phyloP scores from a whole-genome alignment of 1,140 invertebrate species.

The Matsumurasca onukii region DNA sequence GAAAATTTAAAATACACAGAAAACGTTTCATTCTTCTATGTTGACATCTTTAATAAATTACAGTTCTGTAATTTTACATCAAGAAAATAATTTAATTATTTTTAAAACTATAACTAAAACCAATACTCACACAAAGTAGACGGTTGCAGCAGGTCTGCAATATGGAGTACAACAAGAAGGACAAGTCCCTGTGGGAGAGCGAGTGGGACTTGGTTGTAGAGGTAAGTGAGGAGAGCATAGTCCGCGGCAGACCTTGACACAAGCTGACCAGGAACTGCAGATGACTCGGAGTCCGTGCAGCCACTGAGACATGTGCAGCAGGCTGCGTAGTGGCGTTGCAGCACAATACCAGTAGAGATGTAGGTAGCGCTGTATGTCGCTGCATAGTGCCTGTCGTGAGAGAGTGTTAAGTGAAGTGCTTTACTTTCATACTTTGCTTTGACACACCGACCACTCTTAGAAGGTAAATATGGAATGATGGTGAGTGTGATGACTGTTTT shows the following conservation, averaged over 20 bases:
- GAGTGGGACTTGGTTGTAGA: slow-evolving; percentile 47
- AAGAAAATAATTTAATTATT: background rate
- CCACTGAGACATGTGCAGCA: slow-evolving; percentile 47
- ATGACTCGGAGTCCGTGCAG: background rate
- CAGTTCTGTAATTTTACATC: too few species aligned
- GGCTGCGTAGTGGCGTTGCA: slow-evolving; percentile 47
- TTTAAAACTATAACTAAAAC: background rate
- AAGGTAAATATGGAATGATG: too few species aligned
- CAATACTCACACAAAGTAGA: slow-evolving; percentile 58
- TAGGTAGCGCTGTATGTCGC: slow-evolving; percentile 55
- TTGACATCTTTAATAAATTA: too few species aligned
- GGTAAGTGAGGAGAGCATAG: background rate
- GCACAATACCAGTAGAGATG: slow-evolving; percentile 55
- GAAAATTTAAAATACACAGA: too few species aligned
- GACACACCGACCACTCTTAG: too few species aligned
- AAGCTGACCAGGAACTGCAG: slow-evolving; percentile 8
- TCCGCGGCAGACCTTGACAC: background rate
- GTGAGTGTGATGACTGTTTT: too few species aligned
- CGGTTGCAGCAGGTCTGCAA: slow-evolving; percentile 58
- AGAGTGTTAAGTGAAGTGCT: too few species aligned
- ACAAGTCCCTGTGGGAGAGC: slow-evolving; percentile 54
- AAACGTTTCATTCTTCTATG: too few species aligned
- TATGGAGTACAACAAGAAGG: slow-evolving; percentile 56
- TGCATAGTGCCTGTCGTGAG: slow-evolving; percentile 53
- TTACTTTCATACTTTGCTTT: too few species aligned